Percentiles rank a stretch among this genome's conserved stretches.
Evolutionary conservation across 2,888 invertebrate species (phyloP).

Genomic region (Blastobasis lacticolella): DNA sequence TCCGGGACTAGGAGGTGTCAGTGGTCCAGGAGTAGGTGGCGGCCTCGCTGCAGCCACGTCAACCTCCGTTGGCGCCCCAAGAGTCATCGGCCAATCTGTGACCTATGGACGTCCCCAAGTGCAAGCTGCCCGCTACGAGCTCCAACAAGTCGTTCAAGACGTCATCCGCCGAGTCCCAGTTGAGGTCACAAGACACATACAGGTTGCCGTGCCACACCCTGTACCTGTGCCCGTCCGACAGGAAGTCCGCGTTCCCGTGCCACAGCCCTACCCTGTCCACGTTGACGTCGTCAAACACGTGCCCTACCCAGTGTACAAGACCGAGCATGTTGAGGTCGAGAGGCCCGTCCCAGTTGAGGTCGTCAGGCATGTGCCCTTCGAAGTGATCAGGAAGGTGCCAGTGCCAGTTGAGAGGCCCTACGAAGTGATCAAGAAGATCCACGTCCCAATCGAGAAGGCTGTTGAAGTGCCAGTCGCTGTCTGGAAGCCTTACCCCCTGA

Average conservation of each 20-base stretch:
- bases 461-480: constrained; percentile 60
- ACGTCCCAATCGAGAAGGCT: constrained; percentile 57
- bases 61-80: constrained; percentile 30
- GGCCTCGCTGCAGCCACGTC: constrained; percentile 9
- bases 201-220: constrained; percentile 54
- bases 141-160: constrained; percentile 62
- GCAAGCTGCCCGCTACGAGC: constrained; percentile 48
- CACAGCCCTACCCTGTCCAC: constrained; percentile 63
- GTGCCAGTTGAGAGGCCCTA: constrained; percentile 60
- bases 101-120: constrained; percentile 37
- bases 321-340: constrained; percentile 56
- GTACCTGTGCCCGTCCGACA: constrained; percentile 57
- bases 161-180: constrained; percentile 57
- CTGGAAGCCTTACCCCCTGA: constrained; percentile 65
- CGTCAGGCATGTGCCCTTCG: constrained; percentile 52
- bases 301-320: constrained; percentile 63
- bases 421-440: constrained; percentile 62
- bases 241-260: constrained; percentile 58
- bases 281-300: constrained; percentile 62
- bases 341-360: constrained; percentile 61
- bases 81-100: constrained; percentile 46
- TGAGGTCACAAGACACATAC: constrained; percentile 59
- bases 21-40: constrained; percentile 7
- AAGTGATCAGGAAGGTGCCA: constrained; percentile 58
- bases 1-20: constrained; percentile 5